phyloP scores from a whole-genome alignment of 1,140 invertebrate genomes.

The Sinonovacula constricta region DNA sequence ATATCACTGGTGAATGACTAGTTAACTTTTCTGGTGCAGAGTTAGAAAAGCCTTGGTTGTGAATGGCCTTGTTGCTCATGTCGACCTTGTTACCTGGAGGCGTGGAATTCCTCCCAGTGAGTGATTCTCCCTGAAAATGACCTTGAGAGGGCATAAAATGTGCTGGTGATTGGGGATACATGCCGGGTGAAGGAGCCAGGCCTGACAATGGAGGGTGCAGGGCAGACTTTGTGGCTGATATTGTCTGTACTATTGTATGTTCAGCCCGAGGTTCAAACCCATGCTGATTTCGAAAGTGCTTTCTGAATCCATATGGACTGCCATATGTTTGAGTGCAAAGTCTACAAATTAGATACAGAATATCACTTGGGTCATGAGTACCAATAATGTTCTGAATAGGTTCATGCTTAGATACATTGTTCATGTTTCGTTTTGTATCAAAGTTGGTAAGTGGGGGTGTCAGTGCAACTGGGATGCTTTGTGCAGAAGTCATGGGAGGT shows the following conservation, averaged over 20 bases:
- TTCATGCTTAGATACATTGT: slow-evolving; percentile 70
- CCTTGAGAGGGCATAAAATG: background rate
- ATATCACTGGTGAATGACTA: background rate
- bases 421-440: slow-evolving; percentile 4
- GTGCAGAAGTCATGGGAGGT: no score
- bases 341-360: slow-evolving; percentile 73
- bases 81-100: background rate
- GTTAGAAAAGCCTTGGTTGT: background rate
- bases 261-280: slow-evolving; percentile 74
- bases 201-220: slow-evolving; percentile 54
- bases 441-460: background rate
- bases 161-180: background rate
- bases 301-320: slow-evolving; percentile 75
- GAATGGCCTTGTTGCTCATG: background rate
- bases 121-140: no score
- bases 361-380: slow-evolving; percentile 69
- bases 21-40: no score
- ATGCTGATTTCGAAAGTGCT: slow-evolving; percentile 75
- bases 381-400: slow-evolving; percentile 75
- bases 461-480: background rate
- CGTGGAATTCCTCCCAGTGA: no score
- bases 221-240: slow-evolving; percentile 72
- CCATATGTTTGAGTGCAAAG: slow-evolving; percentile 74
- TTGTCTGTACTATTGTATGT: slow-evolving; percentile 74
- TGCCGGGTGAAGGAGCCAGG: background rate